A percentile compares a stretch with the other conserved stretches of the same genome.
These are phyloP conservation scores for Coremacera marginata DNA, from an alignment of 2,888 invertebrate species.

Conservation along the genomic window DNA sequence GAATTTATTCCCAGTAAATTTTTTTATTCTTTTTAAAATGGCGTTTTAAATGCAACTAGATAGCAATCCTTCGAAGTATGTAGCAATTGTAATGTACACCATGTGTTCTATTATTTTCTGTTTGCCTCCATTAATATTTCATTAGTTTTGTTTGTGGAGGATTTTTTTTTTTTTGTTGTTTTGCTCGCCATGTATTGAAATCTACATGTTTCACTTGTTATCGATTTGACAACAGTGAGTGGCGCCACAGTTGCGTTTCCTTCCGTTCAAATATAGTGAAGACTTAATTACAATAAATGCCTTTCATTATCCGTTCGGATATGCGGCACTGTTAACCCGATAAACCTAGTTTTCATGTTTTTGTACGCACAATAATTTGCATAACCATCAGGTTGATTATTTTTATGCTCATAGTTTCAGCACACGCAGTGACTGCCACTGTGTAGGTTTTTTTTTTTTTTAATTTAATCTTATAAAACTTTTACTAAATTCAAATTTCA, in stretches of 20 bases:
- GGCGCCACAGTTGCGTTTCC: not conserved
- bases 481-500: too few species aligned
- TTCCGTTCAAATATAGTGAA: not conserved
- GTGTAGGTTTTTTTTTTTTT: too few species aligned
- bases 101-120: not conserved
- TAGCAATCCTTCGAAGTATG: not conserved
- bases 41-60: slow-evolving; percentile 12
- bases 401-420: not conserved
- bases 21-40: slow-evolving; percentile 4
- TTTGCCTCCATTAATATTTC: slow-evolving; percentile 7
- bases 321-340: not conserved
- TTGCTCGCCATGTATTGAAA: too few species aligned
- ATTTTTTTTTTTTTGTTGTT: not conserved
- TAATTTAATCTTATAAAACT: too few species aligned
- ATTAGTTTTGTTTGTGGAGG: not conserved
- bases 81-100: not conserved
- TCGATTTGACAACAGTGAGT: too few species aligned
- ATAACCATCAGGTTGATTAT: not conserved
- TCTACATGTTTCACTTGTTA: too few species aligned
- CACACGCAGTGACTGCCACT: too few species aligned
- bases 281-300: not conserved
- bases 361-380: slow-evolving; percentile 2
- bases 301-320: slow-evolving; percentile 2
- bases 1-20: not conserved
- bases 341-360: not conserved